Evolutionary conservation across 2,888 invertebrate genomes (phyloP).

Genomic region (Creontiades dilutus): DNA sequence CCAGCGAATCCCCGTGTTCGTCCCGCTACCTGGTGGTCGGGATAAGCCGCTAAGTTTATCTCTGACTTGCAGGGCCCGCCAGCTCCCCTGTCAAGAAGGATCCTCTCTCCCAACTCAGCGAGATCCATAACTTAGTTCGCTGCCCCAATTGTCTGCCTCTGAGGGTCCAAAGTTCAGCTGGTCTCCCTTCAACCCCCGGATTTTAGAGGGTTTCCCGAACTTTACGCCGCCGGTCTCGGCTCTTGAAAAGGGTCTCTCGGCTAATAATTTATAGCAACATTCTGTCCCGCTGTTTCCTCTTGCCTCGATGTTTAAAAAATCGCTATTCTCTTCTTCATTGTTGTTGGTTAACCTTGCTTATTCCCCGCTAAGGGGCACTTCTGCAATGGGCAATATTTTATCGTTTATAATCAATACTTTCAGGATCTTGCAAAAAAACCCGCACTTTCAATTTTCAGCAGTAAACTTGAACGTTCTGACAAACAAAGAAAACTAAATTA

Average conservation of each 20-base stretch:
- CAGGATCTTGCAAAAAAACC: no score
- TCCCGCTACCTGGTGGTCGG: no score
- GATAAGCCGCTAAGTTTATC: neutral
- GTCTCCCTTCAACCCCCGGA: neutral
- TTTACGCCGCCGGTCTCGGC: conserved; percentile 2
- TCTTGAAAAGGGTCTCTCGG: neutral
- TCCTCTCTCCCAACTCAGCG: neutral
- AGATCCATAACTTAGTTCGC: conserved; percentile 30
- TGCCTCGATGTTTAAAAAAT: neutral
- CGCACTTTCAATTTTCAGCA: no score
- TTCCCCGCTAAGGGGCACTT: neutral
- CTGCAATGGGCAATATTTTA: neutral
- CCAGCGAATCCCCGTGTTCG: no score
- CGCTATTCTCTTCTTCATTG: neutral
- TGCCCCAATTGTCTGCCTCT: neutral
- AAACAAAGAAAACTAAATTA: no score
- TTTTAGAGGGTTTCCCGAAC: conserved; percentile 23
- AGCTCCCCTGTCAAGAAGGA: conserved; percentile 14
- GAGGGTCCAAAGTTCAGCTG: conserved; percentile 12
- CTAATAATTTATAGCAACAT: conserved; percentile 6
- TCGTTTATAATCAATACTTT: no score
- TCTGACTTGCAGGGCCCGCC: neutral
- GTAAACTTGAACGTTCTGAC: no score
- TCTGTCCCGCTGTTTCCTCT: neutral
- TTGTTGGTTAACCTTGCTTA: neutral